Conservation (phyloP, 2,797 vertebrate genomes). For the Cuniculus paca region DNA sequence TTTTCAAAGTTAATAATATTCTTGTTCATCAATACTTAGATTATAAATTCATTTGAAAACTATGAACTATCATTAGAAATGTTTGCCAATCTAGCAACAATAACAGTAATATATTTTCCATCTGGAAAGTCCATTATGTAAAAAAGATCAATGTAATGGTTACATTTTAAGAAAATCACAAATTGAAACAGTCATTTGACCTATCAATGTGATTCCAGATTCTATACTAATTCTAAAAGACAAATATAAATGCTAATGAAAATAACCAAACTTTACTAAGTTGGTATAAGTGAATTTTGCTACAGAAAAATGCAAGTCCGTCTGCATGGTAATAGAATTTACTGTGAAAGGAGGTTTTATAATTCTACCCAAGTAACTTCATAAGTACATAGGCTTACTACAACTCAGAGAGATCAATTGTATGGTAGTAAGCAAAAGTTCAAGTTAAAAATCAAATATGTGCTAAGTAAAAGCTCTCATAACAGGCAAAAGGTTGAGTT, state of each 20-base stretch:
- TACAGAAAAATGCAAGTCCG: not conserved
- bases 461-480: slow-evolving; percentile 39
- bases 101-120: not conserved
- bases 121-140: not conserved
- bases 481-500: not conserved
- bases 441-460: not conserved
- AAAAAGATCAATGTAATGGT: slow-evolving; percentile 11
- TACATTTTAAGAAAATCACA: not conserved
- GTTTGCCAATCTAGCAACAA: slow-evolving; percentile 2
- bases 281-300: not conserved
- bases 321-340: not conserved
- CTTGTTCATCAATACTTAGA: not conserved
- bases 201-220: slow-evolving; percentile 30
- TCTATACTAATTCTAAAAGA: slow-evolving; percentile 4
- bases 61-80: not conserved
- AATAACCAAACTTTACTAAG: slow-evolving; percentile 15
- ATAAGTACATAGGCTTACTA: not conserved
- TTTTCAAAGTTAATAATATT: slow-evolving; percentile 41
- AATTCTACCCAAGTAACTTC: not conserved
- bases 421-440: not conserved
- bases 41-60: not conserved
- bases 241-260: slow-evolving; percentile 48
- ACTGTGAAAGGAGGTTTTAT: not conserved
- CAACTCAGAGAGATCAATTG: slow-evolving; percentile 15
- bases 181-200: not conserved